Evolutionary conservation across 2,797 vertebrate genomes (phyloP), one percentile per base, ranked within the genome.

Genomic region (Rhodeus uyekii): DNA sequence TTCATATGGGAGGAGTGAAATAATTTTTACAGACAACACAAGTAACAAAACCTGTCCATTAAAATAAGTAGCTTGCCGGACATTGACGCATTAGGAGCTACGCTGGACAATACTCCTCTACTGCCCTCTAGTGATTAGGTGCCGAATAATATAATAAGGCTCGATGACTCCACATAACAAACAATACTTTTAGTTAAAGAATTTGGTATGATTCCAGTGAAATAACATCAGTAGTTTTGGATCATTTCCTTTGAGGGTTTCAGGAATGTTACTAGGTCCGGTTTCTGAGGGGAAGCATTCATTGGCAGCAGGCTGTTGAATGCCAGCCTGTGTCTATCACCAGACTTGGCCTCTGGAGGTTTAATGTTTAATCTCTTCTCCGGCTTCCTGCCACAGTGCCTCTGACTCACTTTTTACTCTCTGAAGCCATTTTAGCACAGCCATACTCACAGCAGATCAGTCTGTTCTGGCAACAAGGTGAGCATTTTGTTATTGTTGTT

Each of bases 311-410:
- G 27, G 44, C 53, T 67, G 85, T 75, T 87, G 89, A 90, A 90
- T 91, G 80, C 84, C 75, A 34, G 80, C 38, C 22, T 29, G 87
- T 90, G 78, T 83, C 85, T 87, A 87, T 85, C 78, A 85, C 68
- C 78, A 64, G 36, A 8, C 44, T 65, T 16, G 83, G 87, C 87
- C 58, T 71, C 76, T 32, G 78, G 88, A 78, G 88, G 92, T 89
- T 93, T 93, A 93, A 94, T 94, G 84, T 90, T 93, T 94, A 93
- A 93, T 82, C 90, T 87, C 73, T 84, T 83, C 89, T 86, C 86
- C 80, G 84, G 81, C 86, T 88, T 82, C 84, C 75, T 44, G 84
- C 84, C 82, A 83, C 78, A 81, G 78, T 46, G 42, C 42, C 32
- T 60, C 32, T 67, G 19, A 36, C 77, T 80, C 63, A 48, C 42